Evolutionary conservation across 2,797 vertebrate species (phyloP), one percentile per base, ranked within the genome.

Genomic region (Sebastes vulpes): DNA sequence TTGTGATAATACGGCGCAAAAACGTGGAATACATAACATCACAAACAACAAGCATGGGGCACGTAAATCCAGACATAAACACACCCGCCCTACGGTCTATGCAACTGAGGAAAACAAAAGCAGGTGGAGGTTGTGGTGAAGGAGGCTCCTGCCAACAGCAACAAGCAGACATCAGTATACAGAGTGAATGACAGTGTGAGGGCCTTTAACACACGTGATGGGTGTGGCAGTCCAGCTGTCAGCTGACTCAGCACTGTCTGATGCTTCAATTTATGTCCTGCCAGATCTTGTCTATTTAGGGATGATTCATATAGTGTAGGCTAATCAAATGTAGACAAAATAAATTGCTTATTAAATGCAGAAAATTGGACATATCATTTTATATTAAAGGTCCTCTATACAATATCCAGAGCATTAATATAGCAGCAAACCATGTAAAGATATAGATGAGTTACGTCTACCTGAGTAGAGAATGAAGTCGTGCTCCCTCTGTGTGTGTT

Each of bases 71-170:
- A 68, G 65, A 68, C 58, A 32, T 28, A 82, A 80, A 81, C 75
- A 69, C 32, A 23, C 16, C 57, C 46, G 8, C 46, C 46, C 28
- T 7, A 18, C 54, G 20, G 26, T 79, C 59, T 21, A 21, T 50
- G 46, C 35, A 67, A 18, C 58, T 14, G 38, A 53, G 50, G n/a
- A 42, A 82, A 82, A 79, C 67, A 87, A 72, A 81, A 81, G 65
- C 65, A 64, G 35, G 46, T 54, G 72, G 29, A 48, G 77, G 32
- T 18, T 52, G 11, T 1, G 9, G 26, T 8, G 26, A 48, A 25
- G 12, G 28, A 42, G n/a, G 29, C 10, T 21, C 21, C 58, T 56
- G 64, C 72, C 68, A 64, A 20, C 56, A 56, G 53, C 56, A 68
- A 29, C 60, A 28, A 29, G 53, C 28, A 65, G 57, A 52, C 48